Evolutionary conservation across 2,113 vertebrate genomes (phyloP).

Genomic region (Fulica atra): DNA sequence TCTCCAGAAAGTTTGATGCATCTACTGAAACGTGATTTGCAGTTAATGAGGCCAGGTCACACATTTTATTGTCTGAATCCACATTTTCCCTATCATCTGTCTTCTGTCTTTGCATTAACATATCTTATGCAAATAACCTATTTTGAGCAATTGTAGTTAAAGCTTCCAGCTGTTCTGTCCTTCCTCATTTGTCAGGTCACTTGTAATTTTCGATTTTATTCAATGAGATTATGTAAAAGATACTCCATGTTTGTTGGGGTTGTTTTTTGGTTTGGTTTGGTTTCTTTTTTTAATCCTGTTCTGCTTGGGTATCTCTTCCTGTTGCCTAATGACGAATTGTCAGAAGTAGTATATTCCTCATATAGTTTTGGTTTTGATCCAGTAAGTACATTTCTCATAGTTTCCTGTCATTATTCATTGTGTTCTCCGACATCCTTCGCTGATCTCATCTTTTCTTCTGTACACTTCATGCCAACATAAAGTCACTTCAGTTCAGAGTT

Average conservation of each 20-base stretch:
- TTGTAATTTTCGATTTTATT: background rate
- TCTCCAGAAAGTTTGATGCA: slow-evolving; percentile 1
- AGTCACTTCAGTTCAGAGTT: slow-evolving; percentile 50
- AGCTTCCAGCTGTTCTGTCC: background rate
- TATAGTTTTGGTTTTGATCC: slow-evolving; percentile 30
- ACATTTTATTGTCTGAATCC: slow-evolving; percentile 13
- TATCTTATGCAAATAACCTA: background rate
- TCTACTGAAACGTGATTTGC: background rate
- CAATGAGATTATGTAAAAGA: background rate
- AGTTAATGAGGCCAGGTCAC: slow-evolving; percentile 5
- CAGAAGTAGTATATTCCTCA: slow-evolving; percentile 2
- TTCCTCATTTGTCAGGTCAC: background rate
- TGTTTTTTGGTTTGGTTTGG: background rate
- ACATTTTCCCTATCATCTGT: background rate
- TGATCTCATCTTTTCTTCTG: slow-evolving; percentile 54
- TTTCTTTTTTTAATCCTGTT: background rate
- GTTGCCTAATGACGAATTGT: background rate
- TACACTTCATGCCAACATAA: background rate
- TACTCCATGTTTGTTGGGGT: background rate
- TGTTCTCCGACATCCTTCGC: background rate
- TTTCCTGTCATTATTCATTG: slow-evolving; percentile 41
- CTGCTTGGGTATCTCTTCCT: background rate
- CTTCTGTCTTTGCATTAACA: background rate
- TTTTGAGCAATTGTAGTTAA: background rate
- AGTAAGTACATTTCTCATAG: background rate